Base-by-base conservation (phyloP, 2,113 vertebrate genomes). In the Penelope pileata region DNA sequence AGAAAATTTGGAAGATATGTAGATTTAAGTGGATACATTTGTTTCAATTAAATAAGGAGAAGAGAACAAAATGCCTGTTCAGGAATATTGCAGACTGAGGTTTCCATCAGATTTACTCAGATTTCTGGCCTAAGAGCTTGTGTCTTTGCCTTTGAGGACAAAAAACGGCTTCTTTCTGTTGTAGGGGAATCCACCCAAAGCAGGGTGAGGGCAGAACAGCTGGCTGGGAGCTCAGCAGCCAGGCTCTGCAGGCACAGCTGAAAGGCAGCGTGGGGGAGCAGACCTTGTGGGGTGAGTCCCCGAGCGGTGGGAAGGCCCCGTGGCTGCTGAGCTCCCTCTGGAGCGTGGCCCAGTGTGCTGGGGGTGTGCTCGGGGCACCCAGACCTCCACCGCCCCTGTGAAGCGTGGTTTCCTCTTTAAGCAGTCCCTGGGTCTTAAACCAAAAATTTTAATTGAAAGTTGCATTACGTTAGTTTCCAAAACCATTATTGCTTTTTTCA, bases 31-130 rank as follows among this genome's bases (percentile, higher is more conserved):
- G 62, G 78, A 32, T 58, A 29, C 53, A 91, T 84, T 95, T 95
- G 84, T 94, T 83, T 81, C 73, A 73, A 70, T 96, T 96, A 93
- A 94, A 59, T 77, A 64, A 91, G 88, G 76, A 73, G 29, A 18
- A 74, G 22, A 34, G 78, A 69, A 60, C 10, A 63, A 82, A 76
- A 51, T 36, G 43, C 40, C 30, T 34, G 13, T 10, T 90, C 26
- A 43, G 60, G 72, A 64, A n/a, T 23, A n/a, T 16, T 12, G 17
- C 3, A 85, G 62, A 14, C 3, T 2, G 68, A 67, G n/a, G 38
- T 74, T 96, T 79, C 56, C 29, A 14, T 78, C 69, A 48, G n/a
- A 48, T 47, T 74, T 87, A 34, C 29, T 59, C 34, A 1, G 36
- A 38, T 51, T 81, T 36, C 43, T 70, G 67, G 45, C 43, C 53